Base-by-base conservation (phyloP, 2,797 vertebrate species). In the Sardinella longiceps region DNA sequence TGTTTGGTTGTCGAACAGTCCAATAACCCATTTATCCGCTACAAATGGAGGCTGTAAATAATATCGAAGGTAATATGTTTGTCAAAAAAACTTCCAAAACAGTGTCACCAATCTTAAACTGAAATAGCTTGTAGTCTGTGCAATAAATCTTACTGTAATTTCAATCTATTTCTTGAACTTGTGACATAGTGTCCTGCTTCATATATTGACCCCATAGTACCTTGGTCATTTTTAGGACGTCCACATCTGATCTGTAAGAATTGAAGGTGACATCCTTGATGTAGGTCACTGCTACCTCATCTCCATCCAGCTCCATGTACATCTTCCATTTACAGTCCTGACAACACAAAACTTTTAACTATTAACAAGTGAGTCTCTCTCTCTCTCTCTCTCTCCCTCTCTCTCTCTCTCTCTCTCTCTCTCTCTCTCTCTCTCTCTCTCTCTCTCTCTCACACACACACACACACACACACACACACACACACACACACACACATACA, bases 311-410 rank as follows among this genome's bases (percentile, higher is more conserved):
- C 91, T 99, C 98, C 96, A 99, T 94, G 92, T 99, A 99, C 96
- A 99, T 97, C 95, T 99, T 99, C 98, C 98, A 99, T 93, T 99
- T 99, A 94, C 98, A 98, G 90, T 99, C 97, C 98, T 99, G 93
- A 89, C 15, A 37, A 23, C 56, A 88, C 23, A 84, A 14, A 53
- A 43, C n/a, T n/a, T n/a, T n/a, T n/a, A 46, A 66, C 33, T 58
- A 10, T 46, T 39, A 30, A 50, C 58, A 84, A 28, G 25, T 58
- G 18, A 45, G 80, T 10, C 53, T 81, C 28, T 43, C 70, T 23
- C 80, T 45, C 43, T 45, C 43, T 45, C 43, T 45, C 43, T 45
- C 43, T 45, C 43, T 45, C 43, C 7, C 43, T 45, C 43, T 45
- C 43, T n/a, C n/a, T n/a, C n/a, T n/a, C n/a, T n/a, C n/a, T n/a